These are phyloP conservation scores for Ciconia nigra DNA, from an alignment of 2,797 vertebrate genomes.

Conservation along the genomic window DNA sequence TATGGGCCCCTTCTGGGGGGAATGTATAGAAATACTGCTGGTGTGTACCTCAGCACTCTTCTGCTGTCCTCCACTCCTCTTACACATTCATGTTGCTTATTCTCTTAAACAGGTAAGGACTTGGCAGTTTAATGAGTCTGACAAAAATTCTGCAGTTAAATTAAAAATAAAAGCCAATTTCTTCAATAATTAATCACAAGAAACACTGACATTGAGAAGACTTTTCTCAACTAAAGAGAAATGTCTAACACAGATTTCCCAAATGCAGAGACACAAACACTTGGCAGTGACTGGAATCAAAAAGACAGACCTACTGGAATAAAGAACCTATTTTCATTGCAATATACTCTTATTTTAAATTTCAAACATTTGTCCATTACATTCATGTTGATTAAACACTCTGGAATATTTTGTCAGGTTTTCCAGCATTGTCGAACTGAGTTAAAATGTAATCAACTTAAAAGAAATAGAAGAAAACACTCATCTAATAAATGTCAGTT, in stretches of 20 bases:
- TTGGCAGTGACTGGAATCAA: neutral
- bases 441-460: conserved; percentile 41
- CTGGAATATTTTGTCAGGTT: conserved; percentile 35
- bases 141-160: neutral
- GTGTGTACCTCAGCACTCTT: neutral
- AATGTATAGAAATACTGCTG: neutral
- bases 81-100: neutral
- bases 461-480: conserved; percentile 54
- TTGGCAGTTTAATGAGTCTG: neutral
- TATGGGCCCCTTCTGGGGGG: neutral
- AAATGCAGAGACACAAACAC: neutral
- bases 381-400: conserved; percentile 4
- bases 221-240: neutral
- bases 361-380: neutral
- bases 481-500: conserved; percentile 51
- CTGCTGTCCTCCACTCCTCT: neutral
- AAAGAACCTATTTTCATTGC: neutral
- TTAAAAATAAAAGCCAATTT: neutral
- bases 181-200: neutral
- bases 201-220: neutral
- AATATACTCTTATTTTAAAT: neutral
- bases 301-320: neutral
- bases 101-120: neutral
- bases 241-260: neutral
- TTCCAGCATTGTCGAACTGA: conserved; percentile 50